These are phyloP conservation scores for Steinernema scapterisci DNA, from an alignment of 2,888 invertebrate genomes.

Conservation along the genomic window DNA sequence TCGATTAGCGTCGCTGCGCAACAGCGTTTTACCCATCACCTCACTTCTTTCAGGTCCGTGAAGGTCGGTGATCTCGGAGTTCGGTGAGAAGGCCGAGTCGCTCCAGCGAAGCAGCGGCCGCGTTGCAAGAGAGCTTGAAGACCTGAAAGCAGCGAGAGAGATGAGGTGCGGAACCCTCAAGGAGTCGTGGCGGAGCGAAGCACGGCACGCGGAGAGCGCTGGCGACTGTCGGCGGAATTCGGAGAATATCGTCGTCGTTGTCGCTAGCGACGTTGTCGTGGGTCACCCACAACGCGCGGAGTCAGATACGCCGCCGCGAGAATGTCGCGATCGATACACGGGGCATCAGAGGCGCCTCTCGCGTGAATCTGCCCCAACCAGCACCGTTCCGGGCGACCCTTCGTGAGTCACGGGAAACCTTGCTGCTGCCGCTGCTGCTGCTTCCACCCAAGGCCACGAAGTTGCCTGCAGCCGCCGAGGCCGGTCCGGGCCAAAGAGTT, in stretches of 20 bases:
- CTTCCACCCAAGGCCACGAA: not conserved
- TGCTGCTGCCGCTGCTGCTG: not conserved
- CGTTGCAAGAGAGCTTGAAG: not conserved
- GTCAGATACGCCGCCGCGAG: constrained; percentile 22
- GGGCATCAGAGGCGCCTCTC: constrained; percentile 15
- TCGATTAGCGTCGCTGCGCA: constrained; percentile 24
- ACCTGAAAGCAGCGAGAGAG: constrained; percentile 14
- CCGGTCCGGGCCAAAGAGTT: not conserved
- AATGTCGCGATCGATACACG: constrained; percentile 24
- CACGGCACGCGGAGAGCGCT: not conserved
- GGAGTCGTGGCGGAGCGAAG: not conserved
- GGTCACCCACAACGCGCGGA: constrained; percentile 12
- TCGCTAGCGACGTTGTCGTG: not conserved
- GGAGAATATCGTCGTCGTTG: constrained; percentile 25
- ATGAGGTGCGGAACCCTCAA: not conserved
- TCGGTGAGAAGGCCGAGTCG: too few relatives aligned
- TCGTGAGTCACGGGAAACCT: constrained; percentile 14
- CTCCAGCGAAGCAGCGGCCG: too few relatives aligned
- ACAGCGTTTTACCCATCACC: constrained; percentile 27
- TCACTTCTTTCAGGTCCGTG: not conserved
- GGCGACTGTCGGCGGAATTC: constrained; percentile 15
- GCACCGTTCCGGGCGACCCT: not conserved
- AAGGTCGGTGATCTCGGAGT: too few relatives aligned
- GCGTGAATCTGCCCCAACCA: not conserved
- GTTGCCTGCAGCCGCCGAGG: not conserved